Evolutionary conservation across 2,888 invertebrate genomes (phyloP), one percentile per base, ranked within the genome.

Genomic region (Lithophane leautieri): DNA sequence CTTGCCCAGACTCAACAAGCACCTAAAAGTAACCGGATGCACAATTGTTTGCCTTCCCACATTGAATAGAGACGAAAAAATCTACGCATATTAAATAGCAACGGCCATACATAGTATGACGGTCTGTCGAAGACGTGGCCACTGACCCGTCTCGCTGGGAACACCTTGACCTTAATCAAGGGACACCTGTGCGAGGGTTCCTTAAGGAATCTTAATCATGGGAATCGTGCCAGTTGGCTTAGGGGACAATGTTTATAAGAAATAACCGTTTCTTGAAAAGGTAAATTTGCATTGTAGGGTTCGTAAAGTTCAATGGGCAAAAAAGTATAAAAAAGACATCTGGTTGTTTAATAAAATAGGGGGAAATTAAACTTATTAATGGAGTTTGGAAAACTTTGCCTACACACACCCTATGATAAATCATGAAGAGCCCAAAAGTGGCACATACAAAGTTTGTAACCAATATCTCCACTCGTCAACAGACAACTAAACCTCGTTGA

Each of bases 191-290:
- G 91, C 89, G 85, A 91, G 93, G 94, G 91, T 88, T 92, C 88
- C 94, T 93, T 91, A 84, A 90, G 93, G 94, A 93, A 94, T 95
- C 94, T 93, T 94, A 94, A 95, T 94, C 94, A 96, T 96, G 96
- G 94, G 96, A 96, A 96, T 90, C 78, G 79, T 89, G 76, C 68
- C 78, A 88, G 86, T 86, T 90, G 84, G 78, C 78, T 84, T 85
- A 86, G 86, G 88, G 89, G 89, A 85, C 84, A 84, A 58, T 63
- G 63, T 78, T 61, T 54, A 25, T 79, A 73, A 82, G 68, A 69
- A 82, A 74, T 50, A 65, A 85, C 68, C 22, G 65, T 61, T 54
- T 73, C 67, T 72, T 68, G 66, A 65, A 69, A 78, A 67, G 52
- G 22, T 9, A 83, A 76, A 81, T 82, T 82, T 77, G 80, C 79